Evolutionary conservation across 2,888 invertebrate genomes (phyloP).

Genomic region (Tanaodytes sp.): DNA sequence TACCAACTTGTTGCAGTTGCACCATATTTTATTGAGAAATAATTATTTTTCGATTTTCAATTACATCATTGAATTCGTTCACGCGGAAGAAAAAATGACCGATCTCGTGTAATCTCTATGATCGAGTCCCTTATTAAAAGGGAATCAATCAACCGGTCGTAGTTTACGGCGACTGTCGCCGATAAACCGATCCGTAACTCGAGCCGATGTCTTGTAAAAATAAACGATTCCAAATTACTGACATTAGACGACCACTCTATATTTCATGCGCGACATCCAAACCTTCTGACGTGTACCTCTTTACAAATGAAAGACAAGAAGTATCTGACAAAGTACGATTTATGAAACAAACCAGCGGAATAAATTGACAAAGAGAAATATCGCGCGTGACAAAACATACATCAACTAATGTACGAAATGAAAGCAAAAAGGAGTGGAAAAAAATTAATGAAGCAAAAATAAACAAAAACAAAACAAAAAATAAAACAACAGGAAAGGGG

Average conservation of each 20-base stretch:
- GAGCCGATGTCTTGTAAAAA: conserved; percentile 18
- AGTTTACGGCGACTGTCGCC: conserved; percentile 1
- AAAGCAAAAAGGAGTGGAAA: background rate
- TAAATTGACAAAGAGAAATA: conserved; percentile 47
- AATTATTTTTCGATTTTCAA: no score
- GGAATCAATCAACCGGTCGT: conserved; percentile 12
- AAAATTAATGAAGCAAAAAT: no score
- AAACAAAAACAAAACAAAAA: background rate
- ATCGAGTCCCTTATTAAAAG: conserved; percentile 25
- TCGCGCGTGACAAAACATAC: conserved; percentile 47
- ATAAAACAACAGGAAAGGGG: conserved; percentile 18
- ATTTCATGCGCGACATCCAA: conserved; percentile 27
- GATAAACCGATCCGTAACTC: conserved; percentile 15
- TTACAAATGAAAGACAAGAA: conserved; percentile 40
- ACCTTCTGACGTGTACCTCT: conserved; percentile 11
- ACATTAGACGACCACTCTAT: conserved; percentile 32
- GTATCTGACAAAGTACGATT: conserved; percentile 22
- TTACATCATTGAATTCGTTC: no score
- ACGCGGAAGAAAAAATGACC: background rate
- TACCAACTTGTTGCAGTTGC: no score
- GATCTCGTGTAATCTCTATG: conserved; percentile 1
- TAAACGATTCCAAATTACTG: conserved; percentile 24
- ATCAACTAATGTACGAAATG: conserved; percentile 25
- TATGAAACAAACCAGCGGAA: conserved; percentile 36
- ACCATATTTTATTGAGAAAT: no score